Conservation (phyloP, 2,113 vertebrate genomes). For the Hydropotes inermis region DNA sequence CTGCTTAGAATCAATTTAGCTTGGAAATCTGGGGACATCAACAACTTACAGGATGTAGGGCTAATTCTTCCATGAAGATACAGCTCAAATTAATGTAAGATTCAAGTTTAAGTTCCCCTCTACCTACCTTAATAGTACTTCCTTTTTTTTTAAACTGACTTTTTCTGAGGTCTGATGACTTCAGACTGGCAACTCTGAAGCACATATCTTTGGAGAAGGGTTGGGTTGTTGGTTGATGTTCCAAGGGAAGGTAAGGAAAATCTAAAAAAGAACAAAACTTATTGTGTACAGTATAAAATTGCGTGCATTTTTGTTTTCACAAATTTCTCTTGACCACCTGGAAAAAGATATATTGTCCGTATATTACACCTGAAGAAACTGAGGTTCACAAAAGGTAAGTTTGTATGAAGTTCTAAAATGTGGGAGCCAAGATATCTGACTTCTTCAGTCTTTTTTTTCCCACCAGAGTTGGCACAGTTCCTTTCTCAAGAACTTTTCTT, state of each 20-base stretch:
- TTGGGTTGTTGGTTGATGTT: conserved; percentile 1
- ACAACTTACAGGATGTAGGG: neutral
- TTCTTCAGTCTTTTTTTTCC: neutral
- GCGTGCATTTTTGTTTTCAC: neutral
- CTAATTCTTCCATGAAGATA: neutral
- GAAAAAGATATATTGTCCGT: neutral
- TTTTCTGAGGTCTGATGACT: neutral
- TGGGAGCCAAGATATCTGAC: neutral
- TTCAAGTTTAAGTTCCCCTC: neutral
- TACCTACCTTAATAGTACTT: neutral
- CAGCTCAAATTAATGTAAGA: neutral
- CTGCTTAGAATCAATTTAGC: neutral
- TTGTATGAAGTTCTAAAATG: neutral
- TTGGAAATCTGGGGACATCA: neutral
- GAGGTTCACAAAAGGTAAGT: neutral
- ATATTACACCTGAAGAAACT: neutral
- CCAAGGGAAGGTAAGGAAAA: conserved; percentile 3
- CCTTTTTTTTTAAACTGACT: neutral
- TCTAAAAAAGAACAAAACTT: neutral
- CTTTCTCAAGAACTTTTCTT: neutral
- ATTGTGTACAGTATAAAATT: neutral
- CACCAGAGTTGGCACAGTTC: neutral
- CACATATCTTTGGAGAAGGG: neutral
- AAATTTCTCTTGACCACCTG: conserved; percentile 6
- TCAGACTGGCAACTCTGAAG: neutral